Evolutionary conservation across 2,888 invertebrate genomes (phyloP), one percentile per base, ranked within the genome.

Genomic region (Pyrrhia umbra): DNA sequence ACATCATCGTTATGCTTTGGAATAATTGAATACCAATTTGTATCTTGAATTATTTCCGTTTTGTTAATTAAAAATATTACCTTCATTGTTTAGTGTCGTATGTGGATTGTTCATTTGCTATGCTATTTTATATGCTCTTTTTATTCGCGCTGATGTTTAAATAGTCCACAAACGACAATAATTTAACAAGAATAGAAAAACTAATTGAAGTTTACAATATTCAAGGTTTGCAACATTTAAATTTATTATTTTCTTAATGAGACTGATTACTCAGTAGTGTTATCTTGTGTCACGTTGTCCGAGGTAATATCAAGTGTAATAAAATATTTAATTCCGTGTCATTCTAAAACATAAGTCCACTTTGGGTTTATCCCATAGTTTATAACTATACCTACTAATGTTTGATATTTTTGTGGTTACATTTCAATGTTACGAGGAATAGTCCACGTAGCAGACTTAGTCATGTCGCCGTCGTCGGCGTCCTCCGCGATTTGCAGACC

Each of bases 381-480:
- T 27, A 23, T 60, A 58, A 49, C 50, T 56, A 54, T 63, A n/a
- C n/a, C n/a, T n/a, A 60, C 68, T 57, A 65, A 50, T 62, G 27
- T 21, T 8, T 25, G 20, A 65, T 78, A 68, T 66, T 57, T 30
- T 73, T 84, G 83, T 81, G 79, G 81, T 81, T 81, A 75, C 75
- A 73, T 84, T 74, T 80, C 81, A 72, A 77, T 79, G 81, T 77
- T 80, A 49, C 61, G 64, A 58, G 64, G 75, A 82, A 84, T 84
- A 78, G 83, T 79, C 73, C 82, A 82, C 83, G 82, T 82, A 82
- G 79, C 82, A 79, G 83, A 85, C 82, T 82, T 85, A 80, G 85
- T 91, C 89, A 90, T 89, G 89, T 90, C 83, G 81, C 64, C 57
- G 60, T 66, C n/a, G n/a, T n/a, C n/a, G n/a, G n/a, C n/a, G n/a